Evolutionary conservation across 1,140 invertebrate genomes (phyloP).

Genomic region (Neuroterus valhalla): DNA sequence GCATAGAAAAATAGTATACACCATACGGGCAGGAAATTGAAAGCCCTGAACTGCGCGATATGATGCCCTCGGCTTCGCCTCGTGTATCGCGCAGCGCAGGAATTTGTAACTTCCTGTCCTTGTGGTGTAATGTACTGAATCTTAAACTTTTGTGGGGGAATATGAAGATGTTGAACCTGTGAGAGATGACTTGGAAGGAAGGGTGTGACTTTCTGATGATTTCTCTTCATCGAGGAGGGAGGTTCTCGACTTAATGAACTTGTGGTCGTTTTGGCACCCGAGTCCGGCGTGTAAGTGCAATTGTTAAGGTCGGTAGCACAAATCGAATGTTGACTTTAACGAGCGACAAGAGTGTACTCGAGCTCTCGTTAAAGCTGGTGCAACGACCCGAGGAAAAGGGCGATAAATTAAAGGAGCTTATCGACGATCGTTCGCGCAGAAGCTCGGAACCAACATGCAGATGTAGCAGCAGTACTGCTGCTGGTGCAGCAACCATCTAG

Average conservation of each 20-base stretch:
- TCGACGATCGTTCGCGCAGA: slow-evolving; percentile 65
- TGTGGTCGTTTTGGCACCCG: slow-evolving; percentile 42
- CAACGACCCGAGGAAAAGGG: slow-evolving; percentile 64
- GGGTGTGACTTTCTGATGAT: background rate
- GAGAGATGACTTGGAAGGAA: background rate
- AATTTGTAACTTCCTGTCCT: too few species aligned
- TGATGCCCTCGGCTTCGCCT: too few species aligned
- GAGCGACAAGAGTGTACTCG: slow-evolving; percentile 54
- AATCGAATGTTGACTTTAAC: slow-evolving; percentile 63
- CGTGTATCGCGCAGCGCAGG: too few species aligned
- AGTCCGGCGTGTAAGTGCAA: slow-evolving; percentile 37
- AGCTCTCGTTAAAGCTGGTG: slow-evolving; percentile 57
- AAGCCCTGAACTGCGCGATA: too few species aligned
- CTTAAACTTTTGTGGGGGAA: too few species aligned
- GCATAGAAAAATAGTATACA: too few species aligned
- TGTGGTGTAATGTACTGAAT: too few species aligned
- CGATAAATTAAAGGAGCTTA: slow-evolving; percentile 71
- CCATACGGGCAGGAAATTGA: too few species aligned
- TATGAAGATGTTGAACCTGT: background rate
- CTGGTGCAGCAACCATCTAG: slow-evolving; percentile 31
- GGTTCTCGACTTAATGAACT: slow-evolving; percentile 35
- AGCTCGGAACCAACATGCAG: slow-evolving; percentile 55
- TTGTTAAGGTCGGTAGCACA: slow-evolving; percentile 54
- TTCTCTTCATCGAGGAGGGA: slow-evolving; percentile 8
- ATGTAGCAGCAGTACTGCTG: slow-evolving; percentile 38